phyloP scores from a whole-genome alignment of 2,888 invertebrate species.

The Hirtodrosophila duncani region DNA sequence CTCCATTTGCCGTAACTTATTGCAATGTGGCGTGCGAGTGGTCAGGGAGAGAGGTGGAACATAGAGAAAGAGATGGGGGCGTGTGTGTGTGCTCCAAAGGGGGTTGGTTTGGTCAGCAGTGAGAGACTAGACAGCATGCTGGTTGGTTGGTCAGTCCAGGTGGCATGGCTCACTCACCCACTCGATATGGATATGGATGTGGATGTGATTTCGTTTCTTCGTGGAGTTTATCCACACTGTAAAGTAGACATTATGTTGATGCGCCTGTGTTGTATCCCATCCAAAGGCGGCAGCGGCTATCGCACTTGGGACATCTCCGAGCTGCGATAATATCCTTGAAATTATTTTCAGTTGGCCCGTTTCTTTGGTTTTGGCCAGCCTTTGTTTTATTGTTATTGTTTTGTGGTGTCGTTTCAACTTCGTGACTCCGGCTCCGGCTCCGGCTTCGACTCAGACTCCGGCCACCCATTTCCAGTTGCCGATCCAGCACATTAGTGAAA shows the following conservation, averaged over 20 bases:
- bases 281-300: constrained; percentile 41
- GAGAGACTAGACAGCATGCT: too few species aligned
- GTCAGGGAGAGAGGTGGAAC: too few species aligned
- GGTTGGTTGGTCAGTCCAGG: constrained; percentile 9
- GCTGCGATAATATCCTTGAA: constrained; percentile 65
- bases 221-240: constrained; percentile 73
- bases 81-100: constrained; percentile 43
- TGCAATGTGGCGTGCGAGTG: constrained; percentile 67
- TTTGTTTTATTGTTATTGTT: constrained; percentile 72
- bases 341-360: constrained; percentile 60
- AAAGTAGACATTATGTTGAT: constrained; percentile 77
- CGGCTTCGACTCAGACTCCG: not conserved
- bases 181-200: constrained; percentile 54
- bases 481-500: constrained; percentile 59
- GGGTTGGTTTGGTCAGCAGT: constrained; percentile 33
- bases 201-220: constrained; percentile 67
- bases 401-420: constrained; percentile 46
- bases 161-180: not conserved
- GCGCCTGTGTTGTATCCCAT: constrained; percentile 43
- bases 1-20: constrained; percentile 61
- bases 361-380: constrained; percentile 29
- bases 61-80: too few species aligned
- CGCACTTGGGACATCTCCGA: constrained; percentile 71
- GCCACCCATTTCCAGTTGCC: not conserved
- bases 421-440: constrained; percentile 27